phyloP scores from a whole-genome alignment of 2,113 vertebrate species.

The Numida meleagris region DNA sequence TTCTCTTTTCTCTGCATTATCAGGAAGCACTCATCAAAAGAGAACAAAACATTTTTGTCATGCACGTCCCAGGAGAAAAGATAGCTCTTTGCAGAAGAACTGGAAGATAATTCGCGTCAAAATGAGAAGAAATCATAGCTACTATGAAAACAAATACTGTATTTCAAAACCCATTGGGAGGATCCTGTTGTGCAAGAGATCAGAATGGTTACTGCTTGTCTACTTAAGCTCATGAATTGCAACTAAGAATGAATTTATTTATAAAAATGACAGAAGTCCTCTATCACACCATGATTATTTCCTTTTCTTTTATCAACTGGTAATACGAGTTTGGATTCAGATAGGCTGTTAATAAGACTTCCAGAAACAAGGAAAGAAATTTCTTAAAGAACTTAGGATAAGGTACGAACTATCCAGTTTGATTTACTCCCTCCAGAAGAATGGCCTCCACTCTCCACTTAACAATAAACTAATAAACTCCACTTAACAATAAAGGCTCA shows the following conservation, averaged over 20 bases:
- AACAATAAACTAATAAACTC: neutral
- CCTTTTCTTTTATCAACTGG: neutral
- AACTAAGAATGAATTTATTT: slow-evolving; percentile 16
- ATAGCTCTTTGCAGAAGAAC: neutral
- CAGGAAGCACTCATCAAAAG: neutral
- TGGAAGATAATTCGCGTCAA: slow-evolving; percentile 20
- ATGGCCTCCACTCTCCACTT: neutral
- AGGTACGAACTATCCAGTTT: neutral
- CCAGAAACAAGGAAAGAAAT: neutral
- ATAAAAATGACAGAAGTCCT: neutral
- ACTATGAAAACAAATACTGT: slow-evolving; percentile 64
- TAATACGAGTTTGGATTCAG: neutral
- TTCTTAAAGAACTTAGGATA: neutral
- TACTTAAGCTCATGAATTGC: neutral
- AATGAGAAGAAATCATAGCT: slow-evolving; percentile 33
- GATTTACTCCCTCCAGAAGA: neutral
- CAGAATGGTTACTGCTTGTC: neutral
- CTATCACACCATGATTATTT: neutral
- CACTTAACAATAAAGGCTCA: neutral
- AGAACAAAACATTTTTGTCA: slow-evolving; percentile 45
- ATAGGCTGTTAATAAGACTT: neutral
- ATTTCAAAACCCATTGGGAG: slow-evolving; percentile 56
- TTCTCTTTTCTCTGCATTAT: neutral
- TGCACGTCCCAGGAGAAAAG: neutral
- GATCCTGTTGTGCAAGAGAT: slow-evolving; percentile 26